phyloP scores from a whole-genome alignment of 2,113 vertebrate species.

The Accipiter cooperii region DNA sequence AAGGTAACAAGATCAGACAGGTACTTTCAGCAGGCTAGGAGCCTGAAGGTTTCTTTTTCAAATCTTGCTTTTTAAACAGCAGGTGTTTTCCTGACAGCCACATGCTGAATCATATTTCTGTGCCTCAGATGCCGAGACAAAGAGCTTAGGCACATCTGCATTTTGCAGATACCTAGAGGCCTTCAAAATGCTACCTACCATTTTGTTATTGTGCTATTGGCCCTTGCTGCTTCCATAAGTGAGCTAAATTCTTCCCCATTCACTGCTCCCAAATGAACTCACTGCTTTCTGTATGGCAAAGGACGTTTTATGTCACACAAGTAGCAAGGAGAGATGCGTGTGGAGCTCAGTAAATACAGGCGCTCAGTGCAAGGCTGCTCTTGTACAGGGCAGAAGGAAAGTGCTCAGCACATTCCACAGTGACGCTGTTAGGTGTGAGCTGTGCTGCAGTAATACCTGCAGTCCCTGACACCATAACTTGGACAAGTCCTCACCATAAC shows the following conservation, averaged over 20 bases:
- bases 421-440: neutral
- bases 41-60: neutral
- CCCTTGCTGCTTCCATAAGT: rapidly evolving
- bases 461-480: neutral
- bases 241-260: neutral
- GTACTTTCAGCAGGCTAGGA: neutral
- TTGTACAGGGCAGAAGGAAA: neutral
- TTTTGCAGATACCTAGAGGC: neutral
- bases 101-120: neutral
- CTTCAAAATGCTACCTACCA: neutral
- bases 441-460: neutral
- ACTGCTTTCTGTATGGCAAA: neutral
- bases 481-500: neutral
- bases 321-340: rapidly evolving
- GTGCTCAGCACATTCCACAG: neutral
- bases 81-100: neutral
- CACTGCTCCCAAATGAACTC: neutral
- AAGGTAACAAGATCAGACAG: neutral
- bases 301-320: neutral
- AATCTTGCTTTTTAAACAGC: neutral
- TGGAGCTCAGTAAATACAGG: neutral
- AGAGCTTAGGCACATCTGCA: rapidly evolving
- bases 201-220: rapidly evolving
- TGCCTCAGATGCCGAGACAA: neutral
- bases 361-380: neutral